Evolutionary conservation across 1,140 invertebrate species (phyloP).

Genomic region (Platyura marginata): DNA sequence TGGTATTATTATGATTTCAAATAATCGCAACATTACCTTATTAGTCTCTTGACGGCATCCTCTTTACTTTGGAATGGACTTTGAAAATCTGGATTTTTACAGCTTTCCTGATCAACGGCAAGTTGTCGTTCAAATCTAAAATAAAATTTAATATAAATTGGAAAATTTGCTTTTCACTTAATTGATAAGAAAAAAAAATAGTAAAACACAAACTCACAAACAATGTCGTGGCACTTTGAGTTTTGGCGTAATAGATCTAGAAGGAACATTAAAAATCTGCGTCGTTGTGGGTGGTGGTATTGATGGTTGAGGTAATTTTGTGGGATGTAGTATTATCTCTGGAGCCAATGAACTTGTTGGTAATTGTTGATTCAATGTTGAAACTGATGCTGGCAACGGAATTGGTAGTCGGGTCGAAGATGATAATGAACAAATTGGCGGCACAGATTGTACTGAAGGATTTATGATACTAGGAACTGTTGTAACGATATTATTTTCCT

Average conservation of each 20-base stretch:
- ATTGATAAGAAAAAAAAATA: constrained; percentile 7
- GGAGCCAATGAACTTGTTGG: too few relatives aligned
- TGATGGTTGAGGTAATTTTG: background rate
- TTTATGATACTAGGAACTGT: background rate
- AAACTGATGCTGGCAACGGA: background rate
- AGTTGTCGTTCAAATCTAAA: constrained; percentile 52
- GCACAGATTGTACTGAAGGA: background rate
- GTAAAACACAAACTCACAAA: constrained; percentile 26
- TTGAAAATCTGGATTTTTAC: constrained; percentile 54
- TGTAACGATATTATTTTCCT: background rate
- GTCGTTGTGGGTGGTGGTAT: constrained; percentile 12
- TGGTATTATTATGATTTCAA: background rate
- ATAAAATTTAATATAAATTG: constrained; percentile 6
- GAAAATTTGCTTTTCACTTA: background rate
- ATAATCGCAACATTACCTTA: constrained; percentile 25
- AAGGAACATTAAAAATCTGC: too few relatives aligned
- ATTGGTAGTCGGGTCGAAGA: background rate
- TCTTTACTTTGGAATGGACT: constrained; percentile 50
- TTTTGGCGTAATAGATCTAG: constrained; percentile 15
- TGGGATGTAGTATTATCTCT: background rate
- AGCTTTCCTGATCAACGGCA: constrained; percentile 58
- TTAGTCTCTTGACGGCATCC: constrained; percentile 60
- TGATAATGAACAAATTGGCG: background rate
- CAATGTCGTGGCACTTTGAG: constrained; percentile 24
- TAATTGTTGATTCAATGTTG: background rate